Evolutionary conservation across 2,888 invertebrate genomes (phyloP).

Genomic region (Meliscaeva auricollis): DNA sequence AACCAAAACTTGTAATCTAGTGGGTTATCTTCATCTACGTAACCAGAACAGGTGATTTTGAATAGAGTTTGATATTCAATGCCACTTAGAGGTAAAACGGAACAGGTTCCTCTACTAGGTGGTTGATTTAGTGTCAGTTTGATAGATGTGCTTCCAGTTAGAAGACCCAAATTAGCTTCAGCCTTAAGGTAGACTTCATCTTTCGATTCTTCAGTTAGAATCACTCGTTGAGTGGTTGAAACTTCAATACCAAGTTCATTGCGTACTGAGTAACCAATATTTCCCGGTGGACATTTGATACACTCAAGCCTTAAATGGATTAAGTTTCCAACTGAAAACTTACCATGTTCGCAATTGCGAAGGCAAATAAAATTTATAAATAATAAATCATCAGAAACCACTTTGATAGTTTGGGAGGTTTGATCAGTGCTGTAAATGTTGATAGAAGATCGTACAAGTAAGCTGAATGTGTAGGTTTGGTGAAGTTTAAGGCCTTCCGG

Average conservation of each 20-base stretch:
- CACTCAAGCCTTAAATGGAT: conserved; percentile 75
- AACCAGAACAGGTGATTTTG: conserved; percentile 74
- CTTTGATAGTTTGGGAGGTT: conserved; percentile 64
- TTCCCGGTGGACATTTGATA: conserved; percentile 40
- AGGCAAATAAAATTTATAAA: conserved; percentile 74
- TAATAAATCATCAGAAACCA: conserved; percentile 52
- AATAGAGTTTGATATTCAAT: conserved; percentile 77
- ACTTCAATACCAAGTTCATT: conserved; percentile 20
- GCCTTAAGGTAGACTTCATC: conserved; percentile 37
- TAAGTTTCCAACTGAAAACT: conserved; percentile 60
- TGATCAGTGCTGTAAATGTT: conserved; percentile 58
- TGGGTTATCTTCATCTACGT: conserved; percentile 69
- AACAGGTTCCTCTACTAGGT: conserved; percentile 74
- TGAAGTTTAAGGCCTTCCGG: conserved; percentile 31
- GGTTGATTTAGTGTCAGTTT: conserved; percentile 69
- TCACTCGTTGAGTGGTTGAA: conserved; percentile 39
- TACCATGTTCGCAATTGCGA: conserved; percentile 74
- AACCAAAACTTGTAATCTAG: conserved; percentile 72
- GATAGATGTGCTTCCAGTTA: conserved; percentile 32
- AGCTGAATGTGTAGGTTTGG: conserved; percentile 63
- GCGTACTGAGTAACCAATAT: conserved; percentile 38
- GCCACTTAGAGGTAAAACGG: conserved; percentile 68
- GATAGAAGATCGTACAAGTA: conserved; percentile 72
- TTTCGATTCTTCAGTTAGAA: conserved; percentile 39
- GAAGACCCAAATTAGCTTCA: background rate